A percentile compares a stretch with the other conserved stretches of the same genome.
These are phyloP conservation scores for Metridium senile DNA, from an alignment of 92 coral and sea anemone genomes.

Conservation along the genomic window DNA sequence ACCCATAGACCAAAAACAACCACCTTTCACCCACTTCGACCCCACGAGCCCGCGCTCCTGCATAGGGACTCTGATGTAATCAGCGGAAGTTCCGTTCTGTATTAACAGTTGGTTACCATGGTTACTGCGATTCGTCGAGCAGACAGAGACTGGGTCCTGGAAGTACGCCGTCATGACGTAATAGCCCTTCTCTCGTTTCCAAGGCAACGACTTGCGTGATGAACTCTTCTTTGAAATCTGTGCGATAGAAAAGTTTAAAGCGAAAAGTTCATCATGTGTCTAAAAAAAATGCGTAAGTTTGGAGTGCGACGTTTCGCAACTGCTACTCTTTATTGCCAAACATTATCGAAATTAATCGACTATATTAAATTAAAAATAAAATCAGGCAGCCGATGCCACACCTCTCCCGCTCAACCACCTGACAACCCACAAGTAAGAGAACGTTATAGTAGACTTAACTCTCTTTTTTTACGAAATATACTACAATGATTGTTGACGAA, in stretches of 20 bases:
- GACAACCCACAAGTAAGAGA: too few species aligned
- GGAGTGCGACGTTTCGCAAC: too few species aligned
- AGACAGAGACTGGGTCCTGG: constrained; percentile 72
- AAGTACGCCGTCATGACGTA: constrained; percentile 88
- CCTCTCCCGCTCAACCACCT: too few species aligned
- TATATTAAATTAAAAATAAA: too few species aligned
- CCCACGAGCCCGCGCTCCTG: constrained; percentile 51
- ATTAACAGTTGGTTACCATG: constrained; percentile 78
- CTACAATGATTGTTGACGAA: too few species aligned
- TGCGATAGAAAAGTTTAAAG: neutral
- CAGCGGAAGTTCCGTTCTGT: constrained; percentile 61
- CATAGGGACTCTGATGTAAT: constrained; percentile 69
- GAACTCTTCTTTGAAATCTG: constrained; percentile 57
- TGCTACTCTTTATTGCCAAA: too few species aligned
- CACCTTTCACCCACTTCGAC: constrained; percentile 81
- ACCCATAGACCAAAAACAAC: constrained; percentile 94
- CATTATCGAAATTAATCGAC: too few species aligned
- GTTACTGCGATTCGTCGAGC: constrained; percentile 39
- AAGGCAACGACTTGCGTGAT: constrained; percentile 41
- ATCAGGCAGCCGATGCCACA: too few species aligned
- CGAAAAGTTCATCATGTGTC: too few species aligned
- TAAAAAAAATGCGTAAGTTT: too few species aligned
- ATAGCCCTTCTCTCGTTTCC: constrained; percentile 66
- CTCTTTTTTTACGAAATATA: too few species aligned
- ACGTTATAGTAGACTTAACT: too few species aligned